Evolutionary conservation across 2,888 invertebrate genomes (phyloP).

Genomic region (Trypoxylon attenuatum): DNA sequence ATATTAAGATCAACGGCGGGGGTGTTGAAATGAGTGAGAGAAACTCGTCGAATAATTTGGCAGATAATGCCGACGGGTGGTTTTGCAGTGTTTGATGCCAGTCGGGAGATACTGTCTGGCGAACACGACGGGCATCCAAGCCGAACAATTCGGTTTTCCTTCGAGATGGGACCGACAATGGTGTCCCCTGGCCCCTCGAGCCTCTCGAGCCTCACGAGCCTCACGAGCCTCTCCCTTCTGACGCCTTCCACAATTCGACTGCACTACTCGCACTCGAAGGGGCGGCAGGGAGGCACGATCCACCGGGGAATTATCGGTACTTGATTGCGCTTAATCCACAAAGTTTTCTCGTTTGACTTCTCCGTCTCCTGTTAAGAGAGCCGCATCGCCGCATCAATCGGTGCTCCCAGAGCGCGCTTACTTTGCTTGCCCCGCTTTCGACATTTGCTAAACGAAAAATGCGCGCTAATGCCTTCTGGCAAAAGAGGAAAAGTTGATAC

Average conservation of each 20-base stretch:
- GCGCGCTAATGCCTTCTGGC: conserved; percentile 20
- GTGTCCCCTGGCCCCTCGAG: conserved; percentile 3
- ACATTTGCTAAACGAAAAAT: conserved; percentile 41
- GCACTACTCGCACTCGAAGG: too few relatives aligned
- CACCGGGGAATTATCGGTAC: conserved; percentile 56
- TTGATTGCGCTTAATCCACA: conserved; percentile 59
- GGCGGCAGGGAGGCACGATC: conserved; percentile 39
- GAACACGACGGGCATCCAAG: conserved; percentile 24
- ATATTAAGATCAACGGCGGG: conserved; percentile 44
- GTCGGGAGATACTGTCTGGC: conserved; percentile 18
- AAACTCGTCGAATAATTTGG: conserved; percentile 59
- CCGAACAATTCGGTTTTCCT: conserved; percentile 40
- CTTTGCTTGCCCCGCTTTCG: conserved; percentile 30
- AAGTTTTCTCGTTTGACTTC: conserved; percentile 58
- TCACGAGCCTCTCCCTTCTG: too few relatives aligned
- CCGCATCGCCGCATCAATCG: conserved; percentile 22
- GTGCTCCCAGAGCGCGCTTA: too few relatives aligned
- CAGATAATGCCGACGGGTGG: conserved; percentile 42
- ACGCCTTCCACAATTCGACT: too few relatives aligned
- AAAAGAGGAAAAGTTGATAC: conserved; percentile 46
- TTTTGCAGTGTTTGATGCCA: conserved; percentile 26
- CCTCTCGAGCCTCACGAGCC: too few relatives aligned
- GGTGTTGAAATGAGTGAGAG: conserved; percentile 24
- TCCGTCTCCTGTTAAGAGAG: conserved; percentile 27
- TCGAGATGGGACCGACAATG: conserved; percentile 26